Percentiles rank a stretch among this genome's conserved stretches.
Evolutionary conservation across 2,797 vertebrate species (phyloP).

Genomic region (Aplochiton taeniatus): DNA sequence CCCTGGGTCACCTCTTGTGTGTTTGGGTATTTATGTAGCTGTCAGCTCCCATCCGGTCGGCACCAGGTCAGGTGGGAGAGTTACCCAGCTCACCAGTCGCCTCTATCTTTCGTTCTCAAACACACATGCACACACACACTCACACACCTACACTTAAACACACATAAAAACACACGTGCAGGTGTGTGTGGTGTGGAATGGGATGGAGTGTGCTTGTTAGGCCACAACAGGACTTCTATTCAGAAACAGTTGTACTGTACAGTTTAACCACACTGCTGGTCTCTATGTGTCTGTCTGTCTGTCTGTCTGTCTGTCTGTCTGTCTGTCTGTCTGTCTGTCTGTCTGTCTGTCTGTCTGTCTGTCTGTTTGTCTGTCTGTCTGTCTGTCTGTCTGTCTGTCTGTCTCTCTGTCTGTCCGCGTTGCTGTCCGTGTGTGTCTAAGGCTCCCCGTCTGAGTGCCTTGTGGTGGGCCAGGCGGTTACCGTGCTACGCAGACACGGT

Average conservation of each 20-base stretch:
- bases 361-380: no score
- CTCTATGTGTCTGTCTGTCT: background rate
- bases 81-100: conserved; percentile 47
- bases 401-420: conserved; percentile 3
- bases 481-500: no score
- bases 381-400: conserved; percentile 11
- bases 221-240: conserved; percentile 77
- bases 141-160: conserved; percentile 5
- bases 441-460: no score
- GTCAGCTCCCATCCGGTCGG: conserved; percentile 45
- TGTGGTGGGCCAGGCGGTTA: no score
- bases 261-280: conserved; percentile 71
- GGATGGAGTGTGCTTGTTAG: conserved; percentile 68
- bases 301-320: conserved; percentile 21
- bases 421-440: no score
- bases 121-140: background rate
- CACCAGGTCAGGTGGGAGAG: conserved; percentile 22
- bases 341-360: no score
- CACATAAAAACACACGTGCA: background rate
- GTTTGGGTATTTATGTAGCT: conserved; percentile 53
- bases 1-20: conserved; percentile 36
- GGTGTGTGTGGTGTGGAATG: conserved; percentile 50
- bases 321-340: conserved; percentile 26
- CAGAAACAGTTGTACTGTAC: conserved; percentile 69
- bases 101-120: conserved; percentile 40